A percentile compares a stretch with the other conserved stretches of the same genome.
phyloP scores from a whole-genome alignment of 2,797 vertebrate genomes.

The Neosalanx taihuensis region DNA sequence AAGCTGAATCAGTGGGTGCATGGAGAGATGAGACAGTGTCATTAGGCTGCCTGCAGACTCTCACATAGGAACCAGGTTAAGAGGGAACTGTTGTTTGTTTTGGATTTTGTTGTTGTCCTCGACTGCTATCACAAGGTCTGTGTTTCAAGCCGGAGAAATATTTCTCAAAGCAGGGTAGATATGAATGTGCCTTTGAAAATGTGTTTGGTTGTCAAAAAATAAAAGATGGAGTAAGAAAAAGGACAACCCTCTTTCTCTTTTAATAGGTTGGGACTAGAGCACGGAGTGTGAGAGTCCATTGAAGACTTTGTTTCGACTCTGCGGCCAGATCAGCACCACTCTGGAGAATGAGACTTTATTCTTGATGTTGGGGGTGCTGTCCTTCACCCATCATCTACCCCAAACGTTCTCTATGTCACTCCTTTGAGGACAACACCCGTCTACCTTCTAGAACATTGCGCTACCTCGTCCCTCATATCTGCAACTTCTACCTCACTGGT shows the following conservation, averaged over 20 bases:
- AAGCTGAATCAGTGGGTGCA: not conserved
- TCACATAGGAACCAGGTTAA: not conserved
- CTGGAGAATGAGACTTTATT: not conserved
- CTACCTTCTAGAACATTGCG: not conserved
- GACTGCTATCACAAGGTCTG: slow-evolving; percentile 4
- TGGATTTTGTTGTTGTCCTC: not conserved
- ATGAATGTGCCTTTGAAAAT: not conserved
- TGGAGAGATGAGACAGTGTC: not conserved
- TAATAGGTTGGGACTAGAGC: not conserved
- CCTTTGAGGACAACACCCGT: not conserved
- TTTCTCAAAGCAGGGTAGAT: not conserved
- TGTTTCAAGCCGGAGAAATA: not conserved
- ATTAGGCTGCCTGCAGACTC: slow-evolving; percentile 6
- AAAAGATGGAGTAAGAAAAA: too few relatives aligned
- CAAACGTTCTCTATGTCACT: not conserved
- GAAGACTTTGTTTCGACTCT: not conserved
- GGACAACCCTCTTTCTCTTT: not conserved
- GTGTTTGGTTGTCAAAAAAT: too few relatives aligned
- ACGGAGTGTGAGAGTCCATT: not conserved
- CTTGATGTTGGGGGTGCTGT: slow-evolving; percentile 1
- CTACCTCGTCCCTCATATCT: slow-evolving; percentile 37
- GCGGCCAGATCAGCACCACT: not conserved
- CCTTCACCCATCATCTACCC: not conserved
- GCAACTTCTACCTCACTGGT: not conserved
- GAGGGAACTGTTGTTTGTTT: not conserved